phyloP scores from a whole-genome alignment of 1,140 invertebrate species.

The Drosophila athabasca region DNA sequence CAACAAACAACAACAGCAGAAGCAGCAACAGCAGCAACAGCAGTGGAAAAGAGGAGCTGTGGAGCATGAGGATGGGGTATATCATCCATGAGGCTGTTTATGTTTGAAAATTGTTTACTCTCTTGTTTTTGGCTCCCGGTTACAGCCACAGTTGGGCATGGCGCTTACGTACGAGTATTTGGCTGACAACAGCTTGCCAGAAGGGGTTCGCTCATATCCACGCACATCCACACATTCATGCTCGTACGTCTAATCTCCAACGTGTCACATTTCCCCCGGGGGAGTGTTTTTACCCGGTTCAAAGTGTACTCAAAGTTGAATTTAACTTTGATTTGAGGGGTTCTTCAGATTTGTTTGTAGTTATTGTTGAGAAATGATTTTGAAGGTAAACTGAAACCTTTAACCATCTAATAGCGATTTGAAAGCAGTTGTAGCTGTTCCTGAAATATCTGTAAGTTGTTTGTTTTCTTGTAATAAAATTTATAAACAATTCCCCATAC shows the following conservation, averaged over 20 bases:
- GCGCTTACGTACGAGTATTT: constrained; percentile 45
- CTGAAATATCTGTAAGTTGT: too few species aligned
- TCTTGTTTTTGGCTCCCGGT: constrained; percentile 42
- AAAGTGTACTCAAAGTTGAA: constrained; percentile 39
- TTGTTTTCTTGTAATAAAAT: too few species aligned
- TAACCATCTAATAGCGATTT: too few species aligned
- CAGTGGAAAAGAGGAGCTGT: neutral
- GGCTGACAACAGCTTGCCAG: constrained; percentile 43
- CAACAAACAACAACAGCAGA: constrained; percentile 67
- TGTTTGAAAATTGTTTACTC: constrained; percentile 51
- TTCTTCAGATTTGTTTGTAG: too few species aligned
- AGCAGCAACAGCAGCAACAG: constrained; percentile 9
- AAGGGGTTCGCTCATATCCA: constrained; percentile 19
- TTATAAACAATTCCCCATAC: too few species aligned
- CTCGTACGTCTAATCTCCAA: constrained; percentile 18
- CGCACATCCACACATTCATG: neutral
- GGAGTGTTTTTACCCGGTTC: constrained; percentile 10
- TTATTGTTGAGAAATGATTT: too few species aligned
- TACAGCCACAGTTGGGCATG: constrained; percentile 33
- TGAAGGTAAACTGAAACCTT: too few species aligned
- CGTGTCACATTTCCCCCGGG: constrained; percentile 47
- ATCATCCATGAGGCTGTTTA: constrained; percentile 54
- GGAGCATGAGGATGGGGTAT: constrained; percentile 4
- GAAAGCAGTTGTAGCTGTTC: too few species aligned
- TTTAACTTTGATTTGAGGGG: constrained; percentile 42